Conservation (phyloP, 35 echinoderm and acorn worm species). For the Acanthaster planci region DNA sequence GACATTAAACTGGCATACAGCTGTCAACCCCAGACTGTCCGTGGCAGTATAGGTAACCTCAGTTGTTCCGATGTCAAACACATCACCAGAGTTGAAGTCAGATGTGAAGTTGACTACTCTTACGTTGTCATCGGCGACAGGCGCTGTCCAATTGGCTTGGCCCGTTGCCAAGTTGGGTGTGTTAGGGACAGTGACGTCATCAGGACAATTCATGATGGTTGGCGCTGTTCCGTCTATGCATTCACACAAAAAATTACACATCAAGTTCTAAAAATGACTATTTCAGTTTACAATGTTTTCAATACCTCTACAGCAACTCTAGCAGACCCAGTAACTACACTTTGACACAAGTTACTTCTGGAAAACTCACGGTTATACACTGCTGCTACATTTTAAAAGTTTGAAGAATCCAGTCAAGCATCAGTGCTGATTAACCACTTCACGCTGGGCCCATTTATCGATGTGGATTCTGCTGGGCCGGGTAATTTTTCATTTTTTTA, state of each 20-base stretch:
- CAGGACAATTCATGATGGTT: not conserved
- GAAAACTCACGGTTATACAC: not conserved
- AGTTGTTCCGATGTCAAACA: slow-evolving; percentile 8
- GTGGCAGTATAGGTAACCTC: slow-evolving; percentile 23
- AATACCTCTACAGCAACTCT: not conserved
- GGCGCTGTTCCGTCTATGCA: not conserved
- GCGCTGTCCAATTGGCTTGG: slow-evolving; percentile 34
- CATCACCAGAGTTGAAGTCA: not conserved
- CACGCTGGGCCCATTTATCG: too few species aligned
- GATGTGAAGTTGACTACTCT: slow-evolving; percentile 25
- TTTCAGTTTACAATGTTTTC: too few species aligned
- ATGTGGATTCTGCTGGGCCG: too few species aligned
- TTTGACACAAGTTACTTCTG: not conserved
- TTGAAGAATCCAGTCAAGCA: too few species aligned
- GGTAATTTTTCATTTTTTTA: too few species aligned
- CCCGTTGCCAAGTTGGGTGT: not conserved
- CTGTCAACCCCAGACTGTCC: not conserved
- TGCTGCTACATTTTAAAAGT: too few species aligned
- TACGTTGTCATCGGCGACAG: slow-evolving; percentile 25
- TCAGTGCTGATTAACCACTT: too few species aligned
- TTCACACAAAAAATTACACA: too few species aligned
- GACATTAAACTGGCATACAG: slow-evolving; percentile 13
- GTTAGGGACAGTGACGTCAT: not conserved
- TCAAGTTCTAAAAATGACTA: too few species aligned
- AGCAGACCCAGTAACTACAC: not conserved